Evolutionary conservation across 2,797 vertebrate genomes (phyloP).

Genomic region (Alosa sapidissima): DNA sequence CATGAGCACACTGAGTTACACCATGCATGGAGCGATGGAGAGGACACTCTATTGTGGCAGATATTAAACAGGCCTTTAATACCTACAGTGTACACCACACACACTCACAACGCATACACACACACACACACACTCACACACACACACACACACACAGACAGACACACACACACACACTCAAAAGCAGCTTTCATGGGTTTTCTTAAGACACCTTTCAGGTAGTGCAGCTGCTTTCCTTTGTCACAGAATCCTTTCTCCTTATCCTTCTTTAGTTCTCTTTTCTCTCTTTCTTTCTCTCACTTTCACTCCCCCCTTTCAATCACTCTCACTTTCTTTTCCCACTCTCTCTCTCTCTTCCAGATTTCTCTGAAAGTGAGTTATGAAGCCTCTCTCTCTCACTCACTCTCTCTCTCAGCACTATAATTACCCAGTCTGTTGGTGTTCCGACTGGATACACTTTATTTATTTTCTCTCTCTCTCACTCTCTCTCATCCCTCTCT

Average conservation of each 20-base stretch:
- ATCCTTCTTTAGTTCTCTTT: neutral
- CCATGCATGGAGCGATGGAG: neutral
- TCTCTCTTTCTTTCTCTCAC: neutral
- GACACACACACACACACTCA: neutral
- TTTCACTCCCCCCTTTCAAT: neutral
- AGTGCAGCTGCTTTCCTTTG: slow-evolving; percentile 1
- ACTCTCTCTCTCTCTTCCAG: slow-evolving; percentile 31
- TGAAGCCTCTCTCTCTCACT: slow-evolving; percentile 30
- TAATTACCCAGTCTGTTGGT: slow-evolving; percentile 36
- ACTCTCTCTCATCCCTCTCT: neutral
- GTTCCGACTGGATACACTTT: neutral
- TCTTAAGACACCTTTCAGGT: neutral
- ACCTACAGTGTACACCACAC: neutral
- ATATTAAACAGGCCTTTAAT: slow-evolving; percentile 1
- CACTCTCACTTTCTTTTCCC: slow-evolving; percentile 1
- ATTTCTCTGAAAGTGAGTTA: slow-evolving; percentile 37
- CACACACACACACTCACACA: neutral
- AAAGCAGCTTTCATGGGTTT: slow-evolving; percentile 3
- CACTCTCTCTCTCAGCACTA: slow-evolving; percentile 19
- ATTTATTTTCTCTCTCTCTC: slow-evolving; percentile 30
- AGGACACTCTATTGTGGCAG: neutral
- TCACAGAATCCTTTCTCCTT: neutral
- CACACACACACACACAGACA: slow-evolving; percentile 12
- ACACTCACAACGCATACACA: neutral
- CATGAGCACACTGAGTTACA: neutral